Percentiles rank a stretch among this genome's conserved stretches.
phyloP scores from a whole-genome alignment of 2,888 invertebrate genomes.

The Pachydiplax longipennis region DNA sequence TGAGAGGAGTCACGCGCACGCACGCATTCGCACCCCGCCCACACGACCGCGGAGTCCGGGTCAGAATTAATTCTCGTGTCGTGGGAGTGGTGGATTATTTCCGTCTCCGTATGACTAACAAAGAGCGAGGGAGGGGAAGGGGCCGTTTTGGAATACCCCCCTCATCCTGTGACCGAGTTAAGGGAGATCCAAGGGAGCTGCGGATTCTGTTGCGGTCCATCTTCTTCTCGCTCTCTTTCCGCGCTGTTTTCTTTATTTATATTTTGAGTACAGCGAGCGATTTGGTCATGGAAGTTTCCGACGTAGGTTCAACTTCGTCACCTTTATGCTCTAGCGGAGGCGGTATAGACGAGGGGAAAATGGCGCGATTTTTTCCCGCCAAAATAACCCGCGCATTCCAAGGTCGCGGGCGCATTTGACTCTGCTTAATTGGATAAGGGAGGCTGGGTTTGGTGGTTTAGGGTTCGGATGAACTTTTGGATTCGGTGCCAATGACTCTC shows the following conservation, averaged over 20 bases:
- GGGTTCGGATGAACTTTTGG: too few relatives aligned
- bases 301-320: not conserved
- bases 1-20: not conserved
- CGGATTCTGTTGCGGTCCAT: not conserved
- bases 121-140: not conserved
- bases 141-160: not conserved
- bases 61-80: constrained; percentile 22
- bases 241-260: not conserved
- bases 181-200: not conserved
- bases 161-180: not conserved
- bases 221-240: not conserved
- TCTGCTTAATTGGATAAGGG: too few relatives aligned
- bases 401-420: too few relatives aligned
- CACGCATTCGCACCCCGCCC: constrained; percentile 2
- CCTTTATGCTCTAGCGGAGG: not conserved
- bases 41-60: not conserved
- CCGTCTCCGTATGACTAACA: constrained; percentile 39
- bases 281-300: constrained; percentile 5
- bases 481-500: too few relatives aligned
- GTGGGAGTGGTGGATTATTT: constrained; percentile 14
- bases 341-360: not conserved
- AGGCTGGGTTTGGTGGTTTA: too few relatives aligned
- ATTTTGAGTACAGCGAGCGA: constrained; percentile 2
- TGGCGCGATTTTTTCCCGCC: not conserved
- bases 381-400: not conserved